phyloP scores from a whole-genome alignment of 2,888 invertebrate genomes.

The Dastarcus helophoroides region DNA sequence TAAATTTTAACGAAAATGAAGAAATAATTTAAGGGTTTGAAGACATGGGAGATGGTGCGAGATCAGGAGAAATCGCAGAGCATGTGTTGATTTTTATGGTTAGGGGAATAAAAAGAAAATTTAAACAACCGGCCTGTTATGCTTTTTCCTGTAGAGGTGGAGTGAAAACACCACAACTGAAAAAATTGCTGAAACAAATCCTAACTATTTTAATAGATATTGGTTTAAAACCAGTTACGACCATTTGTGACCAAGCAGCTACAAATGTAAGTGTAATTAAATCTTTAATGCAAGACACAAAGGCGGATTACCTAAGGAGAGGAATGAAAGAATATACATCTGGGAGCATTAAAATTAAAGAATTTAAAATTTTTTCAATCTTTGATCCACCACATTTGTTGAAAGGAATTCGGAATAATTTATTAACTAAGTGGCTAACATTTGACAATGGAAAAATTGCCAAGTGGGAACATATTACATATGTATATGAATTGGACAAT shows the following conservation, averaged over 20 bases:
- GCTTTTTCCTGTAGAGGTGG: constrained; percentile 10
- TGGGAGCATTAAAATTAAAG: constrained; percentile 8
- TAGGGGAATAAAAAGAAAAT: constrained; percentile 9
- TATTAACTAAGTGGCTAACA: constrained; percentile 7
- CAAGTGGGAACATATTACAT: constrained; percentile 12
- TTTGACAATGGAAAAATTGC: constrained; percentile 9
- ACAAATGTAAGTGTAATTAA: constrained; percentile 7
- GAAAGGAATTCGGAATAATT: constrained; percentile 13
- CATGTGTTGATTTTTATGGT: constrained; percentile 14
- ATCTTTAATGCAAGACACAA: constrained; percentile 9
- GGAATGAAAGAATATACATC: constrained; percentile 4
- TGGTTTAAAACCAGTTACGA: constrained; percentile 11
- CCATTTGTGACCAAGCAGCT: constrained; percentile 12
- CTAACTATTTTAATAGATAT: constrained; percentile 9
- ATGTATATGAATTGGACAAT: constrained; percentile 6
- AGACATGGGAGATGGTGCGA: constrained; percentile 6
- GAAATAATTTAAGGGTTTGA: constrained; percentile 10
- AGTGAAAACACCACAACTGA: constrained; percentile 10
- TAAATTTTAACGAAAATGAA: constrained; percentile 10
- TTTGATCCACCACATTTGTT: constrained; percentile 12
- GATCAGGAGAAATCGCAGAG: constrained; percentile 7
- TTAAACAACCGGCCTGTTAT: constrained; percentile 9
- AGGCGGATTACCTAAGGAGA: too few species aligned
- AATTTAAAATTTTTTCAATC: constrained; percentile 11
- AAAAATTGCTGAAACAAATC: constrained; percentile 7